phyloP scores from a whole-genome alignment of 1,140 invertebrate genomes.

The Zophobas morio region DNA sequence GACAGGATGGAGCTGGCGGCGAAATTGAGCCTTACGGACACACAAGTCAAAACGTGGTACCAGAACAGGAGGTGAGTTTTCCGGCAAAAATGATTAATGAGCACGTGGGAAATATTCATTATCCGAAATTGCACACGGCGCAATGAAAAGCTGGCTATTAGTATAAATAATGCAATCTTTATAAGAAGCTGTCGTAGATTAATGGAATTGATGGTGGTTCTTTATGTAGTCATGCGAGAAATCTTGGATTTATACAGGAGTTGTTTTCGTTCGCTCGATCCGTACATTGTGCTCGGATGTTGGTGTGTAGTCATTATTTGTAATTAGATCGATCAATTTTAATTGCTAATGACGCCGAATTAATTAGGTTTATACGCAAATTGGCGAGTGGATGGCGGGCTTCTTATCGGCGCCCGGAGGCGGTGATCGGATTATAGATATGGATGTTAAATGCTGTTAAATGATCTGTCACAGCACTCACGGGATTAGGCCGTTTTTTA shows the following conservation, averaged over 20 bases:
- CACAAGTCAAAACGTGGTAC: conserved; percentile 99
- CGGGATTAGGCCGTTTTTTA: too few species aligned
- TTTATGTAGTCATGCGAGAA: conserved; percentile 45
- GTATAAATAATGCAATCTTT: conserved; percentile 48
- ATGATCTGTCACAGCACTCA: too few species aligned
- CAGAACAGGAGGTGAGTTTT: conserved; percentile 93
- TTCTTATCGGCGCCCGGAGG: background rate
- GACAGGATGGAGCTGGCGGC: conserved; percentile 98
- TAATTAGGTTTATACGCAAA: conserved; percentile 4
- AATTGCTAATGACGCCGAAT: conserved; percentile 36
- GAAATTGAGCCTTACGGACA: conserved; percentile 96
- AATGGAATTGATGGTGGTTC: conserved; percentile 32
- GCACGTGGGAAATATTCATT: background rate
- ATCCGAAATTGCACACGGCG: conserved; percentile 22
- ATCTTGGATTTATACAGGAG: conserved; percentile 22
- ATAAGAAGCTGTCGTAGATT: conserved; percentile 43
- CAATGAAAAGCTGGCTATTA: conserved; percentile 29
- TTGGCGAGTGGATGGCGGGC: background rate
- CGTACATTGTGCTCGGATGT: conserved; percentile 3
- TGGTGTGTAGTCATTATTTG: background rate
- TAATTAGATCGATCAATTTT: conserved; percentile 39
- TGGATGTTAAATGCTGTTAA: background rate
- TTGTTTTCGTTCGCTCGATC: conserved; percentile 16
- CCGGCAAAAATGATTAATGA: conserved; percentile 8
- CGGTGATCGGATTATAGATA: background rate